phyloP scores from a whole-genome alignment of 2,113 vertebrate species.

The Entosphenus tridentatus region DNA sequence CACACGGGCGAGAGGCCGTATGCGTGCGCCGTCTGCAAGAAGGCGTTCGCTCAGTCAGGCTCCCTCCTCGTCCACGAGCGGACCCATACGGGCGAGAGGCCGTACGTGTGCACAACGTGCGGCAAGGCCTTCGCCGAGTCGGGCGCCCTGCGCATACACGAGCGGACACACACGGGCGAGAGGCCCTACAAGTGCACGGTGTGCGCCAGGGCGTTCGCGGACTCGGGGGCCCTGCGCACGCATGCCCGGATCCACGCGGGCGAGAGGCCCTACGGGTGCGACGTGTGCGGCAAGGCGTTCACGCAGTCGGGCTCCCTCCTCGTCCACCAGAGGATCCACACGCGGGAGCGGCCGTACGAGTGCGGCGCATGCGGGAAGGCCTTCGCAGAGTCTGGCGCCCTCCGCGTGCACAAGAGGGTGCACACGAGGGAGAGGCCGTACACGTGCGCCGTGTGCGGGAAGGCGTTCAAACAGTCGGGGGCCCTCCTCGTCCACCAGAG shows the following conservation, averaged over 20 bases:
- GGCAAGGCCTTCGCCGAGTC: neutral
- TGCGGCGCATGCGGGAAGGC: neutral
- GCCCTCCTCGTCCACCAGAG: neutral
- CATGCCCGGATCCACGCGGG: slow-evolving; percentile 6
- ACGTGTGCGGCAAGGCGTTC: slow-evolving; percentile 2
- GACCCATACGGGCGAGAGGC: too few relatives aligned
- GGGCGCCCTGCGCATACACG: slow-evolving; percentile 1
- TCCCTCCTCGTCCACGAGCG: too few relatives aligned
- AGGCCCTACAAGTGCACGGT: slow-evolving; percentile 2
- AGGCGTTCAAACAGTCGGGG: slow-evolving; percentile 4
- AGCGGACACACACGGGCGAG: slow-evolving; percentile 5
- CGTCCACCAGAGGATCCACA: slow-evolving; percentile 4
- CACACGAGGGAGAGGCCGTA: neutral
- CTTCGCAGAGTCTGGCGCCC: neutral
- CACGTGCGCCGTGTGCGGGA: neutral
- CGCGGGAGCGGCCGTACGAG: slow-evolving; percentile 7
- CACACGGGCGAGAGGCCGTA: slow-evolving; percentile 3
- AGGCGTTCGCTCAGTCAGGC: neutral
- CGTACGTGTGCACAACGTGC: neutral
- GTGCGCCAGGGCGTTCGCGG: slow-evolving; percentile 4
- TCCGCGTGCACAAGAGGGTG: neutral
- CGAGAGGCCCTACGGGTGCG: slow-evolving; percentile 6
- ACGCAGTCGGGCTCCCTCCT: neutral
- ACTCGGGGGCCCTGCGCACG: neutral
- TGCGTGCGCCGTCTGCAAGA: neutral